Conservation (phyloP, 2,888 invertebrate genomes). For the Eristalis tenax region DNA sequence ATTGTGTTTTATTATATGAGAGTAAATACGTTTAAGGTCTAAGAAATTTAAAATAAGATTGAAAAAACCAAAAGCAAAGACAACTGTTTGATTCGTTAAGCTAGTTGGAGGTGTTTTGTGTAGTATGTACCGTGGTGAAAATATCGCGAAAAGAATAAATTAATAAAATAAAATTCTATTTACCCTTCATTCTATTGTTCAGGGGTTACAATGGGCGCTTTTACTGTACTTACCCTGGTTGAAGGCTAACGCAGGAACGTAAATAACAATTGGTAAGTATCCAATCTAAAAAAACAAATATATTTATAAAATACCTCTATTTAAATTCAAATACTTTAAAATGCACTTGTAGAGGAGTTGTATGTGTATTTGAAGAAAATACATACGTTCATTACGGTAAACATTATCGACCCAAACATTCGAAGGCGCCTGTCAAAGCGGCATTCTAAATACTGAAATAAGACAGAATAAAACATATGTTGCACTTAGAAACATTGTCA, state of each 20-base stretch:
- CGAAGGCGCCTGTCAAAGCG: slow-evolving; percentile 88
- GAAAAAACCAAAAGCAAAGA: too few species aligned
- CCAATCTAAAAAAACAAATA: slow-evolving; percentile 83
- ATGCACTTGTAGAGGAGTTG: background rate
- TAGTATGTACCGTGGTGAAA: background rate
- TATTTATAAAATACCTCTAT: background rate
- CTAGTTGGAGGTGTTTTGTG: background rate
- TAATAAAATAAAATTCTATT: background rate
- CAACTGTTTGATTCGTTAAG: too few species aligned
- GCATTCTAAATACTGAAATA: slow-evolving; percentile 87
- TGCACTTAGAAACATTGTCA: too few species aligned
- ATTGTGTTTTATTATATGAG: background rate
- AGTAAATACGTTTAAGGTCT: background rate
- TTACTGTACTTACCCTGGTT: slow-evolving; percentile 85
- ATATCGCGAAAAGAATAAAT: background rate
- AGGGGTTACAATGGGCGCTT: background rate
- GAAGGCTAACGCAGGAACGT: slow-evolving; percentile 90
- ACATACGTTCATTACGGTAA: slow-evolving; percentile 88
- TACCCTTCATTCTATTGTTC: background rate
- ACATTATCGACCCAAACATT: slow-evolving; percentile 87
- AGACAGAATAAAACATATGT: background rate
- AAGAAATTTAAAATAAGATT: too few species aligned
- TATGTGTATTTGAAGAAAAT: slow-evolving; percentile 8
- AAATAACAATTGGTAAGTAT: slow-evolving; percentile 90
- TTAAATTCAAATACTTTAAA: background rate